Evolutionary conservation across 2,113 vertebrate species (phyloP).

Genomic region (Fulica atra): DNA sequence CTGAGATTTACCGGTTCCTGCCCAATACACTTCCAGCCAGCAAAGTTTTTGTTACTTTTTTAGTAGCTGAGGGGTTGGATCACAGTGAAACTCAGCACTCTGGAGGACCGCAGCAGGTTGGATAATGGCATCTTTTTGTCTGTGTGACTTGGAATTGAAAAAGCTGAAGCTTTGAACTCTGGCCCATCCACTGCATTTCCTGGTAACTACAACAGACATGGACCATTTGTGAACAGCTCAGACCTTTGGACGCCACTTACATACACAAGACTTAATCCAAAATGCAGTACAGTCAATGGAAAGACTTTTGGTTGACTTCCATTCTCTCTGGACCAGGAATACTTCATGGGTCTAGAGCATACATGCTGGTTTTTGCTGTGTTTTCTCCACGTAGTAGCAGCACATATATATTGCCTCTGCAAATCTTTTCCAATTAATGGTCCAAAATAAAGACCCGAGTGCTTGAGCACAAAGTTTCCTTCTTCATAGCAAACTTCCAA

Average conservation of each 20-base stretch:
- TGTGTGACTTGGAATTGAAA: slow-evolving; percentile 26
- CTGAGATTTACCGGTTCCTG: neutral
- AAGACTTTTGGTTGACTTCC: slow-evolving; percentile 59
- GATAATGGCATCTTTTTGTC: slow-evolving; percentile 8
- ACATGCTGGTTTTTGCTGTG: neutral
- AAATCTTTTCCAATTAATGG: slow-evolving; percentile 33
- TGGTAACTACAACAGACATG: slow-evolving; percentile 38
- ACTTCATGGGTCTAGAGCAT: slow-evolving; percentile 20
- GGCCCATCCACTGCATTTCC: slow-evolving; percentile 2
- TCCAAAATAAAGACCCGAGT: slow-evolving; percentile 45
- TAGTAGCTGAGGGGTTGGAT: neutral
- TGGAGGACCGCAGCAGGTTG: neutral
- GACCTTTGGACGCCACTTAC: slow-evolving; percentile 29
- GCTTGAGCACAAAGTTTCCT: slow-evolving; percentile 21
- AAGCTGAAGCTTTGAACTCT: slow-evolving; percentile 33
- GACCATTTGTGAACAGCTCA: slow-evolving; percentile 50
- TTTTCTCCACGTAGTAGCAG: slow-evolving; percentile 28
- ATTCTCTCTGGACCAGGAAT: neutral
- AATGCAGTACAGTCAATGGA: slow-evolving; percentile 27
- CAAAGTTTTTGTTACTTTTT: neutral
- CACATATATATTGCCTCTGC: neutral
- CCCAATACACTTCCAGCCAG: neutral
- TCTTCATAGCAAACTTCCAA: neutral
- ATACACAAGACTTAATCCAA: slow-evolving; percentile 40
- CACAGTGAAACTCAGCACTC: neutral